Base-by-base conservation (phyloP, 1,140 invertebrate species). In the Ectropis grisescens region DNA sequence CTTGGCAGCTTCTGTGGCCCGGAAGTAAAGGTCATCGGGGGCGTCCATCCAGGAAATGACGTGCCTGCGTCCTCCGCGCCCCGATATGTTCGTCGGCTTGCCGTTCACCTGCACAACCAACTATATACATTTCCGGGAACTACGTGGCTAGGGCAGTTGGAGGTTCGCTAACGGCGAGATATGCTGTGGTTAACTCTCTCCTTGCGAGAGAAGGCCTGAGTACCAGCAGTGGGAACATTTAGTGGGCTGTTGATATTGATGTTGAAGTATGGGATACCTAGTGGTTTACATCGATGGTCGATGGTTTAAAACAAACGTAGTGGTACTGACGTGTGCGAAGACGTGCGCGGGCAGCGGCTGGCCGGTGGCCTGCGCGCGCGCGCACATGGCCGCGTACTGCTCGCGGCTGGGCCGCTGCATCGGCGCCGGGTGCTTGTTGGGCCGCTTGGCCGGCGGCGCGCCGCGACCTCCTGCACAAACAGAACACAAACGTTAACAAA, bases 41-140 rank as follows among this genome's bases (percentile, higher is more conserved):
- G 96, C 96, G 83, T 98, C 96, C 90, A 97, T 95, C 95, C 95
- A 98, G 60, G 94, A 97, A 59, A 98, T 95, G 28, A 96, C 93
- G 83, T 95, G 94, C 60, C 95, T 94, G 9, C 93, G 86, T 3
- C 87, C 87, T 68, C 87, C 51, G 74, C 84, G 54, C 58, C 83
- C 67, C 81, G 84, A 29, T 84, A 89, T 83, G 88, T 88, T 88
- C 56, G 91, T 91, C 34, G 90, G 89, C 66, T 92, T 90, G 27
- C 92, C 88, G 65, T 89, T 89, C 29, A 87, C 82, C 85, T 87
- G 43, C n/a, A n/a, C n/a, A n/a, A n/a, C n/a, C n/a, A n/a, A n/a
- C n/a, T n/a, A n/a, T n/a, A n/a, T n/a, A 7, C n/a, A n/a, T n/a
- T n/a, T n/a, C 22, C 24, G 26, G 7, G 11, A 38, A 29, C 10